These are phyloP conservation scores for Phrynosoma platyrhinos DNA, from an alignment of 2,113 vertebrate species.

Conservation along the genomic window DNA sequence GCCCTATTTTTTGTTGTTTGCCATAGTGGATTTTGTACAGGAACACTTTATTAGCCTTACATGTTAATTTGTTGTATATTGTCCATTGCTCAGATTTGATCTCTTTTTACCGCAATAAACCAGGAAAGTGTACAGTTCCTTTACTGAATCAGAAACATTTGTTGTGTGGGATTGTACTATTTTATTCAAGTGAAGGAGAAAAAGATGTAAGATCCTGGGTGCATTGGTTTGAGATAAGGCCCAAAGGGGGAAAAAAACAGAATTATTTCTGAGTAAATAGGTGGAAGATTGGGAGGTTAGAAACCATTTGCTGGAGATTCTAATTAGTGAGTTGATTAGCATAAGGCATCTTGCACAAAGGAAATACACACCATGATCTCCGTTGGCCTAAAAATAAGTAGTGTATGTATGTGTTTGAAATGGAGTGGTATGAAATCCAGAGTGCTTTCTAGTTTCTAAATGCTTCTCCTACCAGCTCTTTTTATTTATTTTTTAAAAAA, in stretches of 20 bases:
- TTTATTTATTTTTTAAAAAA: neutral
- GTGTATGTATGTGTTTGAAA: neutral
- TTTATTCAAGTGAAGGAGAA: too few relatives aligned
- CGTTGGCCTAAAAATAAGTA: neutral
- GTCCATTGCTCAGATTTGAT: neutral
- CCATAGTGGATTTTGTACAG: neutral
- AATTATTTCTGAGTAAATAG: neutral
- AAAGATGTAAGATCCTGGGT: neutral
- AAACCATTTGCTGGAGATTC: neutral
- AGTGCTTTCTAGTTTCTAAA: neutral
- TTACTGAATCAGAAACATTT: too few relatives aligned
- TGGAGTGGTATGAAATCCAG: neutral
- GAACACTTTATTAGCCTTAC: neutral
- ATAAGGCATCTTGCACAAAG: conserved; percentile 14
- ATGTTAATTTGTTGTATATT: neutral
- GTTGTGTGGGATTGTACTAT: too few relatives aligned
- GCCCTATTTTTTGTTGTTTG: too few relatives aligned
- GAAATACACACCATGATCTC: neutral
- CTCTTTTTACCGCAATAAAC: neutral
- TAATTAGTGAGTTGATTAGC: neutral
- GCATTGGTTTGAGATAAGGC: too few relatives aligned
- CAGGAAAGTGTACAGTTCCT: too few relatives aligned
- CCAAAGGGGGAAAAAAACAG: too few relatives aligned
- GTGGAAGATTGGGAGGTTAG: neutral
- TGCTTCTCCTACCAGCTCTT: too few relatives aligned